Evolutionary conservation across 2,797 vertebrate species (phyloP).

Genomic region (Leptatherina wallacei): DNA sequence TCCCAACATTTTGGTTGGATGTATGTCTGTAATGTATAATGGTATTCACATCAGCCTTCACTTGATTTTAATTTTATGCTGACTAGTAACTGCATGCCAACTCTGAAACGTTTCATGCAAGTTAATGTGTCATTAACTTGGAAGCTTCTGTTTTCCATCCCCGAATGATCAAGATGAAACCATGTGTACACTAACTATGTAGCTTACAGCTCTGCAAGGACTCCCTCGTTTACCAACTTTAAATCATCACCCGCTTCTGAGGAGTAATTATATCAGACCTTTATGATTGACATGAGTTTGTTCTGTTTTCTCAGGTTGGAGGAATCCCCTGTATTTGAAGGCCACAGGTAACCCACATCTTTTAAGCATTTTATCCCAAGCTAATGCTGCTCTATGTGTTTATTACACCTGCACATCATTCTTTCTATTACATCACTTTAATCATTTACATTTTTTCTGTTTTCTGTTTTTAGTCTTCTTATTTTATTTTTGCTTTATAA

Average conservation of each 20-base stretch:
- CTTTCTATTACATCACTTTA: not conserved
- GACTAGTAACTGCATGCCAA: no score
- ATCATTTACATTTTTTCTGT: not conserved
- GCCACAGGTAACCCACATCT: constrained; percentile 85
- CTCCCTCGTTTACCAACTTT: not conserved
- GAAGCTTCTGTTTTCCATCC: not conserved
- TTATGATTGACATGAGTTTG: constrained; percentile 58
- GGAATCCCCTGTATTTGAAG: constrained; percentile 88
- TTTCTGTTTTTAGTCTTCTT: not conserved
- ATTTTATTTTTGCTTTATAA: not conserved
- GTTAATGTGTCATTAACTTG: no score
- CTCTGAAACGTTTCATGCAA: no score
- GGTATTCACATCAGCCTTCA: not conserved
- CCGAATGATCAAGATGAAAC: no score
- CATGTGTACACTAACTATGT: no score
- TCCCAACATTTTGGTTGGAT: no score
- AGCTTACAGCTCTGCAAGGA: not conserved
- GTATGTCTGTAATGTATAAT: no score
- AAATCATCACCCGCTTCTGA: not conserved
- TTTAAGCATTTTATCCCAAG: not conserved
- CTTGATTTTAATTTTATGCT: not conserved
- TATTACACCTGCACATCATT: not conserved
- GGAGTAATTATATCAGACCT: not conserved
- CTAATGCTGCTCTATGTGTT: no score
- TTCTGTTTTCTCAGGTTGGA: constrained; percentile 86